Conservation (phyloP, 2,888 invertebrate species). For the Acheta domesticus region DNA sequence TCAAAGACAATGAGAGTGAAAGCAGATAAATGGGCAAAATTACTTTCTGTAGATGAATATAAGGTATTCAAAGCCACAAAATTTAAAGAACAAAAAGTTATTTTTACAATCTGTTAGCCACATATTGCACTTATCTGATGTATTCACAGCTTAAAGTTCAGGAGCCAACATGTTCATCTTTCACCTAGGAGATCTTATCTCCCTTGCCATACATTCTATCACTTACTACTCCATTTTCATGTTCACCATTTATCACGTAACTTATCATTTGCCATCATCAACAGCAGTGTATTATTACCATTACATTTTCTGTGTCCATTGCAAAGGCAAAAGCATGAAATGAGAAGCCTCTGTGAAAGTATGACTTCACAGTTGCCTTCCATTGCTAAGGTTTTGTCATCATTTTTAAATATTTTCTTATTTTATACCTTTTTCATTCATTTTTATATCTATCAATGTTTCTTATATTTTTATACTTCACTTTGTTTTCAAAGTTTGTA, state of each 20-base stretch:
- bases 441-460: neutral
- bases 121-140: too few species aligned
- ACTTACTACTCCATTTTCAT: too few species aligned
- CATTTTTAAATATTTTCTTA: too few species aligned
- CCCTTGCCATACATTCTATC: too few species aligned
- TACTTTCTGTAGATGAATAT: conserved; percentile 68
- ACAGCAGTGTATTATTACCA: conserved; percentile 25
- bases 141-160: too few species aligned
- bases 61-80: conserved; percentile 50
- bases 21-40: conserved; percentile 82
- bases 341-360: too few species aligned
- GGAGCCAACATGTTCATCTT: too few species aligned
- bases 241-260: conserved; percentile 33
- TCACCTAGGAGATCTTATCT: too few species aligned
- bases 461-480: neutral
- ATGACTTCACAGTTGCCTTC: too few species aligned
- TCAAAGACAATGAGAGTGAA: conserved; percentile 73
- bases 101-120: too few species aligned
- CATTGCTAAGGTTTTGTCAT: too few species aligned
- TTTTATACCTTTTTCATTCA: neutral
- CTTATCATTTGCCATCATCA: conserved; percentile 19
- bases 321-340: neutral
- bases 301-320: neutral
- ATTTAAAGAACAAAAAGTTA: too few species aligned
- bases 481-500: neutral